Evolutionary conservation across 2,113 vertebrate species (phyloP).

Genomic region (Sinocyclocheilus rhinocerous): DNA sequence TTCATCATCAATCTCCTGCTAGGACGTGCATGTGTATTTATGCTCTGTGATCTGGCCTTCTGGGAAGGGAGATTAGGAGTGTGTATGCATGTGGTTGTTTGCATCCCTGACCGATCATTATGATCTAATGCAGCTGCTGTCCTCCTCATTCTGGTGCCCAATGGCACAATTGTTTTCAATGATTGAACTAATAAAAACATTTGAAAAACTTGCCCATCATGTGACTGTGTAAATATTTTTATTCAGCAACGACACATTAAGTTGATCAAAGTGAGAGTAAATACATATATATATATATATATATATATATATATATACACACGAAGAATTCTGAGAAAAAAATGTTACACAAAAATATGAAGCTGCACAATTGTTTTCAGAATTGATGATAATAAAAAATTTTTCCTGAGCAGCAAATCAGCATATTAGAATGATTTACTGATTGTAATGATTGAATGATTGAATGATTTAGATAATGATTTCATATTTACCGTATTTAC

Average conservation of each 20-base stretch:
- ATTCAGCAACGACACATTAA: too few relatives aligned
- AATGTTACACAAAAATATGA: too few relatives aligned
- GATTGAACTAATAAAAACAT: background rate
- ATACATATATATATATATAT: too few relatives aligned
- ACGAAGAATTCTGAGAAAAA: too few relatives aligned
- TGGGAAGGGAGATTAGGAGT: background rate
- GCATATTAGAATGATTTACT: background rate
- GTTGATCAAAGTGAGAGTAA: too few relatives aligned
- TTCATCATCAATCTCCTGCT: conserved; percentile 43
- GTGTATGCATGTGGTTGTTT: background rate
- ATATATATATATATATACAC: too few relatives aligned
- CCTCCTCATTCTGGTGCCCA: background rate
- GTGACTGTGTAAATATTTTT: background rate
- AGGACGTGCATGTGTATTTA: conserved; percentile 33
- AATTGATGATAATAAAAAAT: background rate
- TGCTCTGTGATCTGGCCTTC: conserved; percentile 33
- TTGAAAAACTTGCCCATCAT: background rate
- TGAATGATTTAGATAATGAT: too few relatives aligned
- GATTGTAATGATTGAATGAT: too few relatives aligned
- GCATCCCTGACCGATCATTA: background rate
- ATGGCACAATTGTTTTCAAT: background rate
- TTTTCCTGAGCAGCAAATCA: background rate
- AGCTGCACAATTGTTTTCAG: background rate
- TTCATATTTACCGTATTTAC: too few relatives aligned
- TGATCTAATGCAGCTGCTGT: conserved; percentile 5